Conservation (phyloP, 2,113 vertebrate species). For the Gasterosteus nipponicus region DNA sequence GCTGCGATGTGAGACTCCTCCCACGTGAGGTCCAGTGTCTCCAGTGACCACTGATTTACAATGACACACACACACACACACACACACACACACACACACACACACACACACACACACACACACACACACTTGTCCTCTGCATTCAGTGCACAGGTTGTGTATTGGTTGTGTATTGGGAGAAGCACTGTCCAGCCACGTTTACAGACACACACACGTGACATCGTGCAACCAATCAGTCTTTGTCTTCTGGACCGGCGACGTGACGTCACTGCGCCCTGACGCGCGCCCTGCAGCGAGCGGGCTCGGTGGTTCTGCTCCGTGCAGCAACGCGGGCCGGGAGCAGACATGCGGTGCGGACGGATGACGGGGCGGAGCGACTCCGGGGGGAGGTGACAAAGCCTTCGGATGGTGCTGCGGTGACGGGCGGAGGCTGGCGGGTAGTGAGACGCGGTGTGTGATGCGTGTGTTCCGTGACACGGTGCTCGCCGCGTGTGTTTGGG, state of each 20-base stretch:
- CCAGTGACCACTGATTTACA: neutral
- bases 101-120: no score
- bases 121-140: no score
- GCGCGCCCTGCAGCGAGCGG: no score
- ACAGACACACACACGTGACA: neutral
- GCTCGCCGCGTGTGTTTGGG: constrained; percentile 58
- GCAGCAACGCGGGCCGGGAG: constrained; percentile 19
- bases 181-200: constrained; percentile 28
- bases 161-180: neutral
- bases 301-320: no score
- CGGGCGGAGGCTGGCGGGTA: neutral
- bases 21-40: neutral
- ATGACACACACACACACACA: no score
- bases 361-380: no score
- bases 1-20: neutral
- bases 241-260: neutral
- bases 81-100: no score
- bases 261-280: no score
- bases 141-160: neutral
- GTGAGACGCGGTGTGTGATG: neutral
- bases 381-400: constrained; percentile 11
- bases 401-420: constrained; percentile 36
- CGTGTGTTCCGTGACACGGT: constrained; percentile 38
- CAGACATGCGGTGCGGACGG: constrained; percentile 39
- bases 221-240: neutral